phyloP scores from a whole-genome alignment of 2,888 invertebrate species.

The Aspidapion aeneum region DNA sequence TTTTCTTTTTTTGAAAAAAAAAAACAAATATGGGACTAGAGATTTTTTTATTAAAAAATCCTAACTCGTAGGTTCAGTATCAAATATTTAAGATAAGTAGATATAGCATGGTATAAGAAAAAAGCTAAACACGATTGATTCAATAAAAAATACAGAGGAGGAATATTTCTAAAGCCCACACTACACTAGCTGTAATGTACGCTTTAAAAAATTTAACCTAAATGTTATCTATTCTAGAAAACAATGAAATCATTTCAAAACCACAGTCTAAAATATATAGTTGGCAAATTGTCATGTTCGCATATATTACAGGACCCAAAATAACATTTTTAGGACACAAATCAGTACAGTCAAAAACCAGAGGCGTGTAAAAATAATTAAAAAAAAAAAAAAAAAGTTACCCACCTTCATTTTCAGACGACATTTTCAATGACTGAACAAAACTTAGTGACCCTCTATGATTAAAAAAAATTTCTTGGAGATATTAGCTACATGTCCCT shows the following conservation, averaged over 20 bases:
- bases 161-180: slow-evolving; percentile 29
- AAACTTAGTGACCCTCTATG: no score
- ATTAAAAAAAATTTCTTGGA: no score
- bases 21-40: slow-evolving; percentile 63
- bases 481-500: no score
- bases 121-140: slow-evolving; percentile 17
- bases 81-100: slow-evolving; percentile 53
- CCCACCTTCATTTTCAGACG: no score
- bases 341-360: no score
- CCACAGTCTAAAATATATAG: slow-evolving; percentile 41
- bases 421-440: no score
- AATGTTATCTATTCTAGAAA: slow-evolving; percentile 37
- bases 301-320: not conserved
- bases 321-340: no score
- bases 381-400: no score
- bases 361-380: no score
- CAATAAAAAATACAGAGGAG: slow-evolving; percentile 24
- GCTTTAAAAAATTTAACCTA: slow-evolving; percentile 36
- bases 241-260: slow-evolving; percentile 39
- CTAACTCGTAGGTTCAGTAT: slow-evolving; percentile 59
- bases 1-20: slow-evolving; percentile 32
- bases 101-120: slow-evolving; percentile 11
- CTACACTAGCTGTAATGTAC: slow-evolving; percentile 14
- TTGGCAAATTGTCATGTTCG: slow-evolving; percentile 25
- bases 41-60: slow-evolving; percentile 56